Evolutionary conservation across 2,113 vertebrate species (phyloP), one percentile per base, ranked within the genome.

Genomic region (Indicator indicator): DNA sequence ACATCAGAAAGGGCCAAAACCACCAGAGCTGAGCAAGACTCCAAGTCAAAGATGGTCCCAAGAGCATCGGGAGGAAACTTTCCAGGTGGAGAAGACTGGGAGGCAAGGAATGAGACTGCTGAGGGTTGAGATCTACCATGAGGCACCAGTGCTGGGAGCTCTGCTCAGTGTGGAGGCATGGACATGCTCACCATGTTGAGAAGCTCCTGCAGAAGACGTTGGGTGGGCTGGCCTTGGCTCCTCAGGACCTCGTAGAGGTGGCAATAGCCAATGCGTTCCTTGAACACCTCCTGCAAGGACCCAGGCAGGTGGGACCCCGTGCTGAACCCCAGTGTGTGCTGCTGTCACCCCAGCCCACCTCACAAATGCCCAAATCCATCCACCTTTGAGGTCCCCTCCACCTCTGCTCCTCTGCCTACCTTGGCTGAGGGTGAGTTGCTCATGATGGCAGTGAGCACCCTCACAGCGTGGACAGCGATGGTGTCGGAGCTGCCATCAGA

Each of bases 371-470:
- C 59, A 26, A 93, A 62, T 4, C 36, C 44, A 23, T 7, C 11
- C 0, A 0, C 0, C 70, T 76, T 26, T 5, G 87, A 68, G 72
- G 24, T 42, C 32, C 23, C 12, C 55, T n/a, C 56, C 10, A 3
- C 18, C 60, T 30, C 44, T 6, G 20, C 2, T 5, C 32, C 1
- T 4, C 16, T 23, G n/a, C 97, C 96, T 97, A 99, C 99, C 98
- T 99, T 99, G 93, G 99, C 99, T 0, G 99, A 99, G 3, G 99
- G 98, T 0, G 99, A 99, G 96, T 98, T 98, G 58, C 98, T 99
- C 99, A 99, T 99, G 97, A 99, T 98, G 89, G 99, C 98, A 0
- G 99, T 99, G 82, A 99, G 98, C 73, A 99, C 99, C 14, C 98
- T 83, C 33, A 99, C 87, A 9, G 99, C 99, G 5, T 99, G 99